phyloP scores from a whole-genome alignment of 2,888 invertebrate species.

The Nezara viridula region DNA sequence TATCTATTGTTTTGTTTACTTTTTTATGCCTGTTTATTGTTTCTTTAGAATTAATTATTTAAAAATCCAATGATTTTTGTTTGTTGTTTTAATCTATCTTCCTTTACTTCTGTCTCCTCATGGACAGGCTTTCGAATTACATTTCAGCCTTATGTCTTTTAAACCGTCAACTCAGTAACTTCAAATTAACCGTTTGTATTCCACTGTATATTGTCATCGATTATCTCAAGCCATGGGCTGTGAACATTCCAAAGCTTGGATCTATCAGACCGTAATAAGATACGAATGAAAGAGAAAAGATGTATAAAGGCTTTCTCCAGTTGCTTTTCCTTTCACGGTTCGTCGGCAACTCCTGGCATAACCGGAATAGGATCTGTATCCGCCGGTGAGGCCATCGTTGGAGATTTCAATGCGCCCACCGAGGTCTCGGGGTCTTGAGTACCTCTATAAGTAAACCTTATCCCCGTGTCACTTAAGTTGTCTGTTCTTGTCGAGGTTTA shows the following conservation, averaged over 20 bases:
- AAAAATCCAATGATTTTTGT: neutral
- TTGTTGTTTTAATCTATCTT: neutral
- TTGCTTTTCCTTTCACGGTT: conserved; percentile 42
- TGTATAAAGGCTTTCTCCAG: neutral
- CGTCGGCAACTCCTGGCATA: neutral
- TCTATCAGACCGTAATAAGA: conserved; percentile 10
- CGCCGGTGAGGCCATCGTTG: neutral
- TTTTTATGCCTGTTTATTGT: neutral
- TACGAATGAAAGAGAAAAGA: conserved; percentile 51
- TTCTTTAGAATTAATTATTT: neutral
- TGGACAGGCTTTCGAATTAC: neutral
- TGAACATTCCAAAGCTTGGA: neutral
- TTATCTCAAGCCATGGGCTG: neutral
- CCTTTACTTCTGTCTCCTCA: neutral
- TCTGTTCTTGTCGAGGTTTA: neutral
- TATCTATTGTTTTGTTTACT: neutral
- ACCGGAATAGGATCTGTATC: neutral
- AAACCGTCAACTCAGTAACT: too few relatives aligned
- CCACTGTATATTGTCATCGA: neutral
- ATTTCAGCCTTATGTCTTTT: neutral
- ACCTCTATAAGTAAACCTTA: neutral
- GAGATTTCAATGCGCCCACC: neutral
- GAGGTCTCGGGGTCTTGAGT: neutral
- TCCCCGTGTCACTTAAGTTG: neutral
- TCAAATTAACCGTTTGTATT: neutral